Evolutionary conservation across 2,888 invertebrate species (phyloP).

Genomic region (Itoplectis maculator): DNA sequence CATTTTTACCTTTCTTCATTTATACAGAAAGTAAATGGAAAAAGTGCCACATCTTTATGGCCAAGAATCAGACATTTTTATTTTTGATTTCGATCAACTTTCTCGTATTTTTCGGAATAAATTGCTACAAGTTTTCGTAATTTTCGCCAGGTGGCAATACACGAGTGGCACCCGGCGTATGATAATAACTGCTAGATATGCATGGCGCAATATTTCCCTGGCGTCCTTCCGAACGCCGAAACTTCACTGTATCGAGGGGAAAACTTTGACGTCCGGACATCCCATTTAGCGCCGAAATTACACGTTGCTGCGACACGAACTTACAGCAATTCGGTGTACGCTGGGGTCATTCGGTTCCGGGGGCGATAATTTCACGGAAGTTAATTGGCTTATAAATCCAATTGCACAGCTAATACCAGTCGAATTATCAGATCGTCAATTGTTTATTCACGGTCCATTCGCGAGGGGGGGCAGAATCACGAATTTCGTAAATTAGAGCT

Average conservation of each 20-base stretch:
- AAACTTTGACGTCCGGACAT: not conserved
- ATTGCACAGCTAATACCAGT: not conserved
- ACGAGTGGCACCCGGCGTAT: too few species aligned
- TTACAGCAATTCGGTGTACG: not conserved
- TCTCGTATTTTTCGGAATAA: too few species aligned
- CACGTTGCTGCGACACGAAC: not conserved
- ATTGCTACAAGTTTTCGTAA: too few species aligned
- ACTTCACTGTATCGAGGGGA: not conserved
- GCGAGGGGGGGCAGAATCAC: constrained; percentile 3
- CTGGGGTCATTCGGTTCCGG: not conserved
- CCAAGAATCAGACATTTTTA: too few species aligned
- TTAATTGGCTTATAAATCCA: constrained; percentile 10
- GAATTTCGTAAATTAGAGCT: constrained; percentile 39
- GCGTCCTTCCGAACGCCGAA: too few species aligned
- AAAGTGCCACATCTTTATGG: not conserved
- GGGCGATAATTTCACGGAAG: not conserved
- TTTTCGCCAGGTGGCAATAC: too few species aligned
- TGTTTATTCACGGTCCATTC: constrained; percentile 2
- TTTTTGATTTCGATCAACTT: too few species aligned
- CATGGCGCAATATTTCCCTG: too few species aligned
- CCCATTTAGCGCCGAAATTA: not conserved
- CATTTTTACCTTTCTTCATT: not conserved
- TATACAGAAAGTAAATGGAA: too few species aligned
- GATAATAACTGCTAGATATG: too few species aligned
- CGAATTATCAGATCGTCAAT: constrained; percentile 19